A percentile compares a stretch with the other conserved stretches of the same genome.
Evolutionary conservation across 2,888 invertebrate genomes (phyloP).

Genomic region (Morpho achilles): DNA sequence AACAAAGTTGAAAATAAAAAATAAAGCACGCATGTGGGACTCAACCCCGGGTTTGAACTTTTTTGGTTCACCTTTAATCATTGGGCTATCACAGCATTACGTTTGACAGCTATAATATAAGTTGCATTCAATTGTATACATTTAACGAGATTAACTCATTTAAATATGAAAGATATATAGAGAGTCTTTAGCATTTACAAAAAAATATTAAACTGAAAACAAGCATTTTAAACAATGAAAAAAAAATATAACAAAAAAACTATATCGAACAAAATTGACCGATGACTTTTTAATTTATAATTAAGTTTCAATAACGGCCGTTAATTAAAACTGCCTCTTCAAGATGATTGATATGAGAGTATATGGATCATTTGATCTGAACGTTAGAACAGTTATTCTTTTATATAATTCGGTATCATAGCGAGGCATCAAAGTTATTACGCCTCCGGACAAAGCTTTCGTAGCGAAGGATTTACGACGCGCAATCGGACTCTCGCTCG

Average conservation of each 20-base stretch:
- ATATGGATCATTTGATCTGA: constrained; percentile 10
- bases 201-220: constrained; percentile 1
- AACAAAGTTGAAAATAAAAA: no score
- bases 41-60: no score
- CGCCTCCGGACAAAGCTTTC: constrained; percentile 33
- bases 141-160: no score
- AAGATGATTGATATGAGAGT: constrained; percentile 26
- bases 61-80: no score
- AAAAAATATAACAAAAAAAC: constrained; percentile 13
- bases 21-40: no score
- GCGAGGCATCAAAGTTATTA: constrained; percentile 31
- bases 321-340: constrained; percentile 22
- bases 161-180: no score
- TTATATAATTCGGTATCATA: constrained; percentile 34
- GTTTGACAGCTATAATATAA: no score
- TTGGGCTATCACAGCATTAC: no score
- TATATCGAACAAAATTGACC: constrained; percentile 16
- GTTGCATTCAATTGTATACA: no score
- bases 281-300: constrained; percentile 20
- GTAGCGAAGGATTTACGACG: constrained; percentile 33
- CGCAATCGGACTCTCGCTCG: constrained; percentile 19
- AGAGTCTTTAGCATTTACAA: no score
- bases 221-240: background rate
- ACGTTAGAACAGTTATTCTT: constrained; percentile 28
- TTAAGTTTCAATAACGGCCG: constrained; percentile 22